Evolutionary conservation across 2,797 vertebrate species (phyloP), one percentile per base, ranked within the genome.

Genomic region (Phoebastria nigripes): DNA sequence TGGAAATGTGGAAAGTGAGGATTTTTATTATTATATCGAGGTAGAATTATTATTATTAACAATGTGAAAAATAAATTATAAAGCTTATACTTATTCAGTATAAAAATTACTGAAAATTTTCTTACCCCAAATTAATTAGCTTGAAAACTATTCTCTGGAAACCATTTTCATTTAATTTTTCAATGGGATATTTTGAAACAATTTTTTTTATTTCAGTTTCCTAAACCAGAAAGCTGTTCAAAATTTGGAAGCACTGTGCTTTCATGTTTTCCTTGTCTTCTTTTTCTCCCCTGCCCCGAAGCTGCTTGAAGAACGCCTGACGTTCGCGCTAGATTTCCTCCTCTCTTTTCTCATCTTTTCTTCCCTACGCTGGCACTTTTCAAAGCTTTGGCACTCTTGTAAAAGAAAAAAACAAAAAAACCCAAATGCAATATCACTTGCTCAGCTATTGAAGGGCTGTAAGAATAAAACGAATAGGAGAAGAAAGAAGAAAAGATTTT

Each of bases 301-400:
- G 42, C 49, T 78, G 37, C 58, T 47, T 47, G 18, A 82, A 80
- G 28, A 54, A 46, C 0, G 6, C 49, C 49, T 62, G 37, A 62
- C 0, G 0, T 62, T 87, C 0, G 0, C 2, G 0, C 31, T 63
- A 63, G 39, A 90, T 84, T 92, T 93, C 41, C 73, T 86, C 22
- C 25, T 77, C 31, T 73, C 19, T 72, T 82, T 74, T 80, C 65
- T 91, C 46, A 16, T 55, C 28, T 63, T 84, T 88, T 86, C 62
- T 93, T 91, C 59, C 28, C n/a, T 66, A 17, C 0, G 2, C 20
- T 74, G 66, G 70, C 54, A 44, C 8, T 89, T 95, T 67, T 51
- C n/a, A 85, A 77, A 94, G 59, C 16, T 86, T 70, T 47, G 31
- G 9, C 21, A 56, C 6, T 71, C 42, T 51, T 35, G 42, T 46